Evolutionary conservation across 2,888 invertebrate species (phyloP).

Genomic region (Hypomecis atomaria): DNA sequence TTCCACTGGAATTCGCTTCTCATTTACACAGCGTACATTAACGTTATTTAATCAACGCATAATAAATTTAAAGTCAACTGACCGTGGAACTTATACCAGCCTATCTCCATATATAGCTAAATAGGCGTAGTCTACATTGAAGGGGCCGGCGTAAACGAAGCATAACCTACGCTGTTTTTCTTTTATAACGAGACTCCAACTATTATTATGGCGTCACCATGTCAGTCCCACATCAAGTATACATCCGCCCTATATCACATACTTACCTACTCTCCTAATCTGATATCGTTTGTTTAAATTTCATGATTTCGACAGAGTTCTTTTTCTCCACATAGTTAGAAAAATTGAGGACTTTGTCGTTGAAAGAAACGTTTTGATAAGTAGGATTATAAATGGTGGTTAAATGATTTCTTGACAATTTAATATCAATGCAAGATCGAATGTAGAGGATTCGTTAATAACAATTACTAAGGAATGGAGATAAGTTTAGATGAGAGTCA

Average conservation of each 20-base stretch:
- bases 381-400: slow-evolving; percentile 69
- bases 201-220: slow-evolving; percentile 80
- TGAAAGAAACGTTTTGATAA: slow-evolving; percentile 51
- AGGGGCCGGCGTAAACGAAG: slow-evolving; percentile 70
- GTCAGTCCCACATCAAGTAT: slow-evolving; percentile 78
- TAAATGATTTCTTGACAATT: slow-evolving; percentile 78
- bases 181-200: slow-evolving; percentile 77
- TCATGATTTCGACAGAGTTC: slow-evolving; percentile 59
- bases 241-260: slow-evolving; percentile 77
- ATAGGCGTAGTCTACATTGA: slow-evolving; percentile 66
- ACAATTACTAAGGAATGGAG: slow-evolving; percentile 67
- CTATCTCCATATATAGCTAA: slow-evolving; percentile 58
- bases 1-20: slow-evolving; percentile 32
- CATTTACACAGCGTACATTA: slow-evolving; percentile 39
- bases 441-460: slow-evolving; percentile 65
- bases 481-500: slow-evolving; percentile 51
- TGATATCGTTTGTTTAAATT: slow-evolving; percentile 67
- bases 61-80: slow-evolving; percentile 49
- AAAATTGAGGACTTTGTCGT: slow-evolving; percentile 54
- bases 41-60: slow-evolving; percentile 42
- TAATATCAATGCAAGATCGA: slow-evolving; percentile 71
- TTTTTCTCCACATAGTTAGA: slow-evolving; percentile 43
- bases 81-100: slow-evolving; percentile 54
- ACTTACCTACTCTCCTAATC: slow-evolving; percentile 59
- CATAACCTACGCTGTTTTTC: slow-evolving; percentile 78